Evolutionary conservation across 2,797 vertebrate genomes (phyloP), one percentile per base, ranked within the genome.

Genomic region (Trichosurus vulpecula): DNA sequence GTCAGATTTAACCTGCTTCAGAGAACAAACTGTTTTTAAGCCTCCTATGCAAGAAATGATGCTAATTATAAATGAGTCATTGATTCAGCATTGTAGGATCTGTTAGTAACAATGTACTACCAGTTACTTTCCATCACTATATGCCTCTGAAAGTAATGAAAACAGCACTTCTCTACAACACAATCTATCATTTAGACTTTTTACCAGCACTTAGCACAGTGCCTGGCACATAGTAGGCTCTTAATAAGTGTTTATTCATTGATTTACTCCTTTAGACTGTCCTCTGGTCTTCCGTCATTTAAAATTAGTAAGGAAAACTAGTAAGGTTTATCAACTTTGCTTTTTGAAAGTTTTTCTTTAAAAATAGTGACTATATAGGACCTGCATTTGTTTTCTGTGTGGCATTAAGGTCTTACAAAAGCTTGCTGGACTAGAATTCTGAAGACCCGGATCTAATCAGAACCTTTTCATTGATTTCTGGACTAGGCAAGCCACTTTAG

Each of bases 1-100:
- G 55, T 58, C 35, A 91, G 56, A 90, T 91, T 52, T 94, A 74
- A 56, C 93, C 41, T 92, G 52, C 55, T 58, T 94, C 91, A 95
- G n/a, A 57, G 91, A 94, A 89, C 27, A 95, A 94, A 35, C 91
- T 93, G 74, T 87, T 87, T 87, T 87, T 87, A 87, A 87, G 74
- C 41, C 74, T 87, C 41, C 74, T 87, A 22, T 87, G 41, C 22
- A 27, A 47, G 41, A 47, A 47, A 87, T 87, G 41, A 41, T 87
- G 74, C 74, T 87, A 87, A 87, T 87, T 87, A 87, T 87, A 87
- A 51, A 51, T 87, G 74, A 87, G 41, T 87, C 74, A 87, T 87
- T 51, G 74, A 51, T 47, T 87, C 41, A 87, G 47, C 74, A 4
- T 51, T 87, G 41, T 51, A 87, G 3, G 41, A 22, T 87, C 41